Conservation (phyloP, 37 sponge, comb jelly and placozoan species). For the Cliona cf. orientalis region DNA sequence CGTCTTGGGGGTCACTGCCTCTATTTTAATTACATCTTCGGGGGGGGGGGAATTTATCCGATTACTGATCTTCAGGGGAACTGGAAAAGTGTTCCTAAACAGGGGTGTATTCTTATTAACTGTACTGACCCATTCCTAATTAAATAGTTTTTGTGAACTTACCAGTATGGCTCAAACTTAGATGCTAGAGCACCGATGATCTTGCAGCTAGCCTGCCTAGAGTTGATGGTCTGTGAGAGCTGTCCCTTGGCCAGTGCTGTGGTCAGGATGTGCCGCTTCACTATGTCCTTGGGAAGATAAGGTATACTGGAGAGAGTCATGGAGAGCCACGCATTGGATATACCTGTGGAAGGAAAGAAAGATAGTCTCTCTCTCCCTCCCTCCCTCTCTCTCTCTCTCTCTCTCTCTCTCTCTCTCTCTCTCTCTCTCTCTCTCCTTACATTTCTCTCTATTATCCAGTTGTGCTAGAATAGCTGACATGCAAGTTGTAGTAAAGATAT, state of each 20-base stretch:
- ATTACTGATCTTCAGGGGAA: no score
- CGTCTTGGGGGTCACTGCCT: no score
- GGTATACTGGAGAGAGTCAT: conserved; percentile 33
- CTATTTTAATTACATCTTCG: no score
- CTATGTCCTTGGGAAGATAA: conserved; percentile 53
- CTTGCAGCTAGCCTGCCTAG: conserved; percentile 53
- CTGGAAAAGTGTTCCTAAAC: no score
- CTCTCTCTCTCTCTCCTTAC: conserved; percentile 19
- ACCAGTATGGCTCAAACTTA: conserved; percentile 74
- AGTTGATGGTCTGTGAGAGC: conserved; percentile 62
- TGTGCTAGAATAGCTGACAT: conserved; percentile 25
- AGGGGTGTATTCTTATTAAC: no score
- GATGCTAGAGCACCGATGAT: conserved; percentile 51
- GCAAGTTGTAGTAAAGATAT: conserved; percentile 26
- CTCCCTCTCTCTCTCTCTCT: conserved; percentile 42
- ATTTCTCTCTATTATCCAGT: conserved; percentile 24
- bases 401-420: conserved; percentile 55
- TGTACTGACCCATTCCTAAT: no score
- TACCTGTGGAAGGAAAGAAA: conserved; percentile 22
- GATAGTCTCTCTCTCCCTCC: conserved; percentile 14
- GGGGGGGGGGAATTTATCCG: no score
- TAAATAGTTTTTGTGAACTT: conserved; percentile 1
- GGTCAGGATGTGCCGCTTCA: conserved; percentile 50
- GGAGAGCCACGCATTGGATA: conserved; percentile 52
- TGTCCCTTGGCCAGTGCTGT: conserved; percentile 55